Base-by-base conservation (phyloP, 2,797 vertebrate genomes). In the Bufotes viridis region DNA sequence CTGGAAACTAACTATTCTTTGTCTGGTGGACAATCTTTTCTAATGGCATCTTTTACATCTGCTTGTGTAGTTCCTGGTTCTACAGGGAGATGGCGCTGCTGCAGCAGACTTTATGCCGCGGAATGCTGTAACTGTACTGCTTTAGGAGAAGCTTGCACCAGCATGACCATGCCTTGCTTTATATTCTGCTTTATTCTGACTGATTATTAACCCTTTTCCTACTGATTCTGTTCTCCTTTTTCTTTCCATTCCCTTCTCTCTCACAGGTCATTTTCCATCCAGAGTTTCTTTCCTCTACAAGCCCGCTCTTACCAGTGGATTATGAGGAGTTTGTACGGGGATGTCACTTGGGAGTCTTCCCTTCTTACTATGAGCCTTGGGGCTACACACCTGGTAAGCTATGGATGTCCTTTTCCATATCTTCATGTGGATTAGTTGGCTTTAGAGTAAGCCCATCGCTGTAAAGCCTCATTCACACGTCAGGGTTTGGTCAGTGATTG, bases 301-400 rank as follows among this genome's bases (percentile, higher is more conserved):
- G 97, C 89, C 98, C 98, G 17, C 94, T 99, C 7, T 96, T 99
- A 80, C 98, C 98, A 0, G 97, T 99, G 94, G 98, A 99, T 91
- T 99, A 99, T 51, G 98, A 99, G 90, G 98, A 99, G 92, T 99
- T 99, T 92, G 98, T 99, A 10, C 94, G 98, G 53, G 98, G 98
- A 70, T 99, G 98, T 89, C 97, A 98, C 90, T 94, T 99, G 0
- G 97, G 98, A 0, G 97, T 98, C 81, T 99, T 99, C 91, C 98
- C 98, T 17, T 99, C 98, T 60, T 98, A 98, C 92, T 99, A 99
- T 24, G 98, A 99, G 78, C 98, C 98, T 3, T 99, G 98, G 98
- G 98, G 98, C 49, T 99, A 99, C 92, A 99, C 97, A n/a, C 98
- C 97, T 11, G 98, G 96, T 96, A 89, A 91, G 92, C 90, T 42